These are phyloP conservation scores for Lucinisca nassula DNA, from an alignment of 2,888 invertebrate genomes.

Conservation along the genomic window DNA sequence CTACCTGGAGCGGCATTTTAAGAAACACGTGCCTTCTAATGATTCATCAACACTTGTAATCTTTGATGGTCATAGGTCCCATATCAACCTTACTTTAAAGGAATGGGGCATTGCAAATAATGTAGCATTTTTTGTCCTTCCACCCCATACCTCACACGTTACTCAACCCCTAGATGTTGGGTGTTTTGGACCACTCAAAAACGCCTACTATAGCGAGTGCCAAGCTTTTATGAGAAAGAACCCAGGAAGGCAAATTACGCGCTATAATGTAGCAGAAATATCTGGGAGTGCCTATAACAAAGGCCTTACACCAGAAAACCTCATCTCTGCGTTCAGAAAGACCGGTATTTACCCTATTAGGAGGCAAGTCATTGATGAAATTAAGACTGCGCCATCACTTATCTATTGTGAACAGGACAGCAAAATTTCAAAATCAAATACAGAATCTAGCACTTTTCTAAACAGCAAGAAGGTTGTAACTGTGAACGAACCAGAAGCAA, in stretches of 20 bases:
- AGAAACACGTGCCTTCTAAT: constrained; percentile 19
- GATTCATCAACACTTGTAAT: constrained; percentile 24
- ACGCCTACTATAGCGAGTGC: constrained; percentile 29
- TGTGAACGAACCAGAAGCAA: not conserved
- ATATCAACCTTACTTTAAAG: constrained; percentile 34
- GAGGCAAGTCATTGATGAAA: not conserved
- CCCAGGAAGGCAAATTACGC: constrained; percentile 21
- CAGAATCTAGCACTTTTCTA: not conserved
- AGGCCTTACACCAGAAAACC: not conserved
- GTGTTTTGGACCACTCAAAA: constrained; percentile 54
- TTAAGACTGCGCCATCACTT: constrained; percentile 33
- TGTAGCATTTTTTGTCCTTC: constrained; percentile 43
- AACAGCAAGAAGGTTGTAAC: constrained; percentile 8
- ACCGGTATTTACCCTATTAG: not conserved
- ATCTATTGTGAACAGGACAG: constrained; percentile 22
- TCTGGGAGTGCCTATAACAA: not conserved
- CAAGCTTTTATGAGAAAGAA: constrained; percentile 30
- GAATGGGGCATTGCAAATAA: constrained; percentile 39
- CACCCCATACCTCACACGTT: constrained; percentile 45
- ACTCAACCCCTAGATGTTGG: constrained; percentile 54
- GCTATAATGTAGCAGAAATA: constrained; percentile 30
- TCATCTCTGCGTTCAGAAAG: not conserved
- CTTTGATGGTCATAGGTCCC: constrained; percentile 58
- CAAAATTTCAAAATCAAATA: not conserved
- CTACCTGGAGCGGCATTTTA: constrained; percentile 32